Conservation (phyloP, 2,797 vertebrate genomes). For the Sternarchorhynchus goeldii region DNA sequence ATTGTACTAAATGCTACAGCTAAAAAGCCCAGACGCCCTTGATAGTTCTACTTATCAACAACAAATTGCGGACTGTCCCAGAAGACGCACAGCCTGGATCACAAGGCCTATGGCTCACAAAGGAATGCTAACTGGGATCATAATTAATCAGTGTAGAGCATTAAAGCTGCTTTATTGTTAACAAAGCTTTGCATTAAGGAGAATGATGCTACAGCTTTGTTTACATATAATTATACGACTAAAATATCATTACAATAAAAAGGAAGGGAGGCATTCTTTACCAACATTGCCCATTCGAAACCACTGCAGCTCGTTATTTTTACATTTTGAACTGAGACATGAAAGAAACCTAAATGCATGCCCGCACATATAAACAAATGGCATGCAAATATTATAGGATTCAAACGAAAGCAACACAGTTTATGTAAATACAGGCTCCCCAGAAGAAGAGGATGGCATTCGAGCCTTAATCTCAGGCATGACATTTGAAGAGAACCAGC, state of each 20-base stretch:
- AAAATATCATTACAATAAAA: conserved; percentile 7
- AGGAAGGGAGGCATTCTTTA: conserved; percentile 18
- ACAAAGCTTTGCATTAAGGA: conserved; percentile 23
- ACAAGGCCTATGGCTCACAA: neutral
- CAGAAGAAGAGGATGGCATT: conserved; percentile 52
- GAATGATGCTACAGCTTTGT: conserved; percentile 17
- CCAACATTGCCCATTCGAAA: neutral
- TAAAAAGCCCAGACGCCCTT: conserved; percentile 10
- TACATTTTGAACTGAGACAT: conserved; percentile 44
- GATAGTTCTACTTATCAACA: conserved; percentile 9
- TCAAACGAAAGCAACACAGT: conserved; percentile 53
- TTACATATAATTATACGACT: conserved; percentile 27
- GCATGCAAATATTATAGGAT: conserved; percentile 47
- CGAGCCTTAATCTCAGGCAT: conserved; percentile 53
- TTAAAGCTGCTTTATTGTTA: conserved; percentile 10
- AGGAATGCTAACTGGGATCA: conserved; percentile 20
- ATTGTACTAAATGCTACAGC: conserved; percentile 23
- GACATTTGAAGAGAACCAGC: conserved; percentile 48
- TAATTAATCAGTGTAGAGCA: conserved; percentile 18
- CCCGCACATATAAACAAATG: conserved; percentile 40
- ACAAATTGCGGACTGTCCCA: neutral
- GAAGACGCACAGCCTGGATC: neutral
- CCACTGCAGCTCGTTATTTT: conserved; percentile 24
- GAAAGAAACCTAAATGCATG: conserved; percentile 27
- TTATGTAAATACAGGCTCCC: conserved; percentile 57